Conservation (phyloP, 2,888 invertebrate species). For the Hirtodrosophila histrioides region DNA sequence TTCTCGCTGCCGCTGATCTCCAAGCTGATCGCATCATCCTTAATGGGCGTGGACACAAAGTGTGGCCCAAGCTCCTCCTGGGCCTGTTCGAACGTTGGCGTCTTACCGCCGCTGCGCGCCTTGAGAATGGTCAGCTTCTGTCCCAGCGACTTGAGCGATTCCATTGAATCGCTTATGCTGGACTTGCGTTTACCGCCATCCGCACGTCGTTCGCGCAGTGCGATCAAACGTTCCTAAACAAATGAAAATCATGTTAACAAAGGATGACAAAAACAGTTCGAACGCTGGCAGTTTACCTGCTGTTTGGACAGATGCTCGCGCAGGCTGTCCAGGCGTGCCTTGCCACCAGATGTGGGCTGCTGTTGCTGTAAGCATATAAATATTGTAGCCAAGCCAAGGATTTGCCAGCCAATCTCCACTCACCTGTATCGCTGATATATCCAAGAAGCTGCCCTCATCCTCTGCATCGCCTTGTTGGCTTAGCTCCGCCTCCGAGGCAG, state of each 20-base stretch:
- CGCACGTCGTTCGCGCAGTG: constrained; percentile 61
- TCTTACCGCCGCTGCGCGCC: constrained; percentile 4
- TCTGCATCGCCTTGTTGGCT: constrained; percentile 40
- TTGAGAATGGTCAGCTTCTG: constrained; percentile 35
- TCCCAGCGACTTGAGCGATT: constrained; percentile 57
- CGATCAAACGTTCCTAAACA: constrained; percentile 57
- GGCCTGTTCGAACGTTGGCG: not conserved
- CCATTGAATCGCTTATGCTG: constrained; percentile 60
- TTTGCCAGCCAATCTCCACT: not conserved
- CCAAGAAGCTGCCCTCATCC: constrained; percentile 48
- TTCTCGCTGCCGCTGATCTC: constrained; percentile 85
- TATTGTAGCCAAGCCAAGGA: not conserved
- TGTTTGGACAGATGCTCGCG: constrained; percentile 66
- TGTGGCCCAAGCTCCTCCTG: constrained; percentile 6
- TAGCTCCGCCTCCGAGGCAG: constrained; percentile 27
- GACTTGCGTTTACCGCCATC: constrained; percentile 25
- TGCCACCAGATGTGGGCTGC: constrained; percentile 30
- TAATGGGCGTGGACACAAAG: constrained; percentile 44
- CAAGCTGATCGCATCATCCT: constrained; percentile 1
- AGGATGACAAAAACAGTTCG: not conserved
- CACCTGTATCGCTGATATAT: constrained; percentile 54
- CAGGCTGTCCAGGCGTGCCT: constrained; percentile 57
- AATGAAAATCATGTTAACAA: no score
- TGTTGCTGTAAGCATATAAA: not conserved
- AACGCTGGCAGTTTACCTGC: constrained; percentile 43